These are phyloP conservation scores for Phengaris alcon DNA, from an alignment of 2,888 invertebrate species.

Conservation along the genomic window DNA sequence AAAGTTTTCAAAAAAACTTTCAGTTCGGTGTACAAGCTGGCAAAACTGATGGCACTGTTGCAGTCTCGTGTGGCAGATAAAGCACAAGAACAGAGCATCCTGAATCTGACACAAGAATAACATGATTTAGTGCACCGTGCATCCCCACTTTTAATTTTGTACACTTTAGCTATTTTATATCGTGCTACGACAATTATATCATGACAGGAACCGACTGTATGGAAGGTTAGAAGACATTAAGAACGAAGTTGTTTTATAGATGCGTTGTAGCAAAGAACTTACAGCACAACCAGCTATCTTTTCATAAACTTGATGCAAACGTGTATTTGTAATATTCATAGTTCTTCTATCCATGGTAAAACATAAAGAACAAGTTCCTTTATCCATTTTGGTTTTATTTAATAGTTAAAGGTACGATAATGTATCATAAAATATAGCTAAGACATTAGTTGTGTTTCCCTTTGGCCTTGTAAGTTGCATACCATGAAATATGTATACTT, in stretches of 20 bases:
- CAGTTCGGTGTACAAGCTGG: neutral
- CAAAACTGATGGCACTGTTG: conserved; percentile 13
- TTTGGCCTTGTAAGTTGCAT: neutral
- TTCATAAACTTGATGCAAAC: conserved; percentile 52
- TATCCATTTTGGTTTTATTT: conserved; percentile 39
- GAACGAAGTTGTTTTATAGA: neutral
- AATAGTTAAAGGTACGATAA: neutral
- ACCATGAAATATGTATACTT: neutral
- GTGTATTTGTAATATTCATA: conserved; percentile 44
- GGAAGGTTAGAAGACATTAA: neutral
- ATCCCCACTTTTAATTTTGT: neutral
- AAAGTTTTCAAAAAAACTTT: neutral
- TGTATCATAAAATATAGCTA: neutral
- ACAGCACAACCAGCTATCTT: conserved; percentile 50
- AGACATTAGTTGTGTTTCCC: neutral
- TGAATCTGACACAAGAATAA: neutral
- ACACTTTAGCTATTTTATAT: neutral
- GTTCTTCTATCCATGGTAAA: conserved; percentile 44
- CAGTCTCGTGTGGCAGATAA: conserved; percentile 16
- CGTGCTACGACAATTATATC: neutral
- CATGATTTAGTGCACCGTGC: neutral
- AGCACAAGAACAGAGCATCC: neutral
- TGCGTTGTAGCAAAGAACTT: conserved; percentile 34
- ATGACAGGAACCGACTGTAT: no score
- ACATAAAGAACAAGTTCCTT: conserved; percentile 46